Base-by-base conservation (phyloP, 2,888 invertebrate species). In the Theristus sp. region DNA sequence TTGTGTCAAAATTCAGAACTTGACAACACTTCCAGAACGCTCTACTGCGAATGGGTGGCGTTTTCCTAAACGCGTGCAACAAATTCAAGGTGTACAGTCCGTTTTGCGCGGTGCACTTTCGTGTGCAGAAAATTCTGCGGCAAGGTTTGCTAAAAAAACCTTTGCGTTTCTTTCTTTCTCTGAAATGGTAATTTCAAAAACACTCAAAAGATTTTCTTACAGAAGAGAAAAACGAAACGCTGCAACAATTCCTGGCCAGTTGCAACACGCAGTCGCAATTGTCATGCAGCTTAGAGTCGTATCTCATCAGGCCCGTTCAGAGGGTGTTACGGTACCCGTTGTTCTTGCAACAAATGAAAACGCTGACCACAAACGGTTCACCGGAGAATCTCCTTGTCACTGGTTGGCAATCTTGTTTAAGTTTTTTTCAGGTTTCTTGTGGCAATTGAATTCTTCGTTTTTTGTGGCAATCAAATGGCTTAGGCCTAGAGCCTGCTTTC, bases 31-130 rank as follows among this genome's bases (percentile, higher is more conserved):
- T 82, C 56, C 82, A 93, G 93, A 87, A 88, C 78, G 85, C 90
- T 66, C 82, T 96, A 69, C 89, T 91, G 80, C 87, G 90, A 67
- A 85, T 94, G 74, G 93, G 90, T 71, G 90, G 89, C 76, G 90
- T 93, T 73, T 96, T 96, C 79, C 83, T 94, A 71, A 89, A 87
- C 80, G 91, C 93, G 76, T 91, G 93, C 74, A 90, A 93, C 80
- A 90, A 94, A 80, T 96, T 96, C 81, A 94, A 94, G 80, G 82
- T 94, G 70, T 96, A 96, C 82, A 93, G 93, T 77, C 91, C 93
- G 68, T 94, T 94, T 80, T 94, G 94, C 79, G 93, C 94, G 66
- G 91, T 90, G 79, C 94, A 96, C 78, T 94, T 93, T 74, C 90
- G 93, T 80, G 91, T 93, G 66, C 94, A 94, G 79, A 94, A 94